phyloP scores from a whole-genome alignment of 2,113 vertebrate species.

The Pavo muticus region DNA sequence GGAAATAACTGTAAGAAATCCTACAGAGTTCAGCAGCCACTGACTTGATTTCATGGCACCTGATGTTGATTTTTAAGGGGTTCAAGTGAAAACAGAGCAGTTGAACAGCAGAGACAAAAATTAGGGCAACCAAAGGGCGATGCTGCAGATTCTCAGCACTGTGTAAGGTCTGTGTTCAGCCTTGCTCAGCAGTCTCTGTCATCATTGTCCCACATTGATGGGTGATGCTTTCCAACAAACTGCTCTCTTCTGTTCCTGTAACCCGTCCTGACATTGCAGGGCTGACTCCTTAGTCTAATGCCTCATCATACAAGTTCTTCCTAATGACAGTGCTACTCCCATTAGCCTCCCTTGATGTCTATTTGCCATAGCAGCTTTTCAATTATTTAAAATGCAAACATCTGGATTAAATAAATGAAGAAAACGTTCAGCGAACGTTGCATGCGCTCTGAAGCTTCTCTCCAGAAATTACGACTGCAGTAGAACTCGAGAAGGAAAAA shows the following conservation, averaged over 20 bases:
- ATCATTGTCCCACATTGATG: background rate
- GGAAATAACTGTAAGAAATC: background rate
- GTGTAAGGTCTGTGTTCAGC: background rate
- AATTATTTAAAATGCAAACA: conserved; percentile 74
- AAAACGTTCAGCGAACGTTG: conserved; percentile 45
- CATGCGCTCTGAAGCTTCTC: conserved; percentile 10
- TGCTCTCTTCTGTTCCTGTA: background rate
- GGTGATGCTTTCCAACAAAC: background rate
- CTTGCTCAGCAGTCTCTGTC: background rate
- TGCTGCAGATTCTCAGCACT: background rate
- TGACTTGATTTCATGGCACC: background rate
- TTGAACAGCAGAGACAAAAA: background rate
- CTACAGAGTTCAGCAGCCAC: background rate
- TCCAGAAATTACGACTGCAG: background rate
- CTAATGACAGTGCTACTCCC: conserved; percentile 50
- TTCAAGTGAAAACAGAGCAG: background rate
- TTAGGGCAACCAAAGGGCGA: background rate
- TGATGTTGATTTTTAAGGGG: background rate
- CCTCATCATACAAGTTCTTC: conserved; percentile 2
- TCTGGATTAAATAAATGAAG: conserved; percentile 67
- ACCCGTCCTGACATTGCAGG: conserved; percentile 30
- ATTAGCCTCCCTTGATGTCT: conserved; percentile 63
- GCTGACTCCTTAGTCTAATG: background rate
- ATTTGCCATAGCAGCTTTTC: conserved; percentile 62
- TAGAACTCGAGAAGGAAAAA: background rate